These are phyloP conservation scores for Drosophila koepferae DNA, from an alignment of 2,888 invertebrate genomes.

Conservation along the genomic window DNA sequence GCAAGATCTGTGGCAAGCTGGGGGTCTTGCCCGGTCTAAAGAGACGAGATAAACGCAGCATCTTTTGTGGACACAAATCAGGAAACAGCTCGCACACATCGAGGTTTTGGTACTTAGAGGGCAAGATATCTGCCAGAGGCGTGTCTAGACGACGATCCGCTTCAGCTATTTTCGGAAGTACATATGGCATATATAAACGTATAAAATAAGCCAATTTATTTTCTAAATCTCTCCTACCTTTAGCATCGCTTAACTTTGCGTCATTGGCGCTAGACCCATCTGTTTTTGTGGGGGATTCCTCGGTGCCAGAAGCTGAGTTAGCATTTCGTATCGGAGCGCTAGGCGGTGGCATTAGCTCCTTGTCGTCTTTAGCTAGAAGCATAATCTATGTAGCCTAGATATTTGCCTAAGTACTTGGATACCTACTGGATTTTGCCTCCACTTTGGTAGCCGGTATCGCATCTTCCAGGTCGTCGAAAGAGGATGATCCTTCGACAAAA, in stretches of 20 bases:
- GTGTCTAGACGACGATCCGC: slow-evolving; percentile 90
- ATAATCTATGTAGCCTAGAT: neutral
- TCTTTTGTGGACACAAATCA: slow-evolving; percentile 96
- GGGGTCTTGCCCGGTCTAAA: slow-evolving; percentile 97
- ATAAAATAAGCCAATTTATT: neutral
- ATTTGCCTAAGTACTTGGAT: neutral
- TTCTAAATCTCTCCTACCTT: slow-evolving; percentile 23
- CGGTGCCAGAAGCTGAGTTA: slow-evolving; percentile 31
- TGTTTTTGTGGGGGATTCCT: slow-evolving; percentile 51
- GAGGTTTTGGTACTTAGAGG: slow-evolving; percentile 96
- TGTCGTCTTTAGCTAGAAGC: slow-evolving; percentile 86
- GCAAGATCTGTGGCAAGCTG: slow-evolving; percentile 97
- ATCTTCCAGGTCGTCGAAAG: slow-evolving; percentile 82
- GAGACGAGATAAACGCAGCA: slow-evolving; percentile 95
- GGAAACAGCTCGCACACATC: slow-evolving; percentile 97
- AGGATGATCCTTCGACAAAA: neutral
- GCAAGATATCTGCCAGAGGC: slow-evolving; percentile 98
- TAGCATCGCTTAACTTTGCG: slow-evolving; percentile 42
- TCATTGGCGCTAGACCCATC: slow-evolving; percentile 48
- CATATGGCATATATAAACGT: neutral
- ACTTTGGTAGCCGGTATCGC: slow-evolving; percentile 83
- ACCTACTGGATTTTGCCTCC: slow-evolving; percentile 69
- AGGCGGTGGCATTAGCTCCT: slow-evolving; percentile 94
- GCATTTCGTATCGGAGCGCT: slow-evolving; percentile 84
- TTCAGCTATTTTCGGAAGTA: slow-evolving; percentile 38